Conservation (phyloP, 1,140 invertebrate species). For the Lineus longissimus region DNA sequence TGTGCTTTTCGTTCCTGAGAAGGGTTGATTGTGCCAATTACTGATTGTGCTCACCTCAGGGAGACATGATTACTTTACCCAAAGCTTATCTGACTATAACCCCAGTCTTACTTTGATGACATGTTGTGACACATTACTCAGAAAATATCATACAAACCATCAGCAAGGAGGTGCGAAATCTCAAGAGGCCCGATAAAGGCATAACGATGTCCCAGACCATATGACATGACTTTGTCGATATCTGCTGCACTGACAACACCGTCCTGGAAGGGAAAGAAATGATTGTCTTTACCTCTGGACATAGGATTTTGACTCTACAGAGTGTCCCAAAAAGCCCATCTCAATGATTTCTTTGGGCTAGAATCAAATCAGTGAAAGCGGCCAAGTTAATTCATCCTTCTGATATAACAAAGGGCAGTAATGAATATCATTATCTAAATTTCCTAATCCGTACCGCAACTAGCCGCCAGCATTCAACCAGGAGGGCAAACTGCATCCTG, state of each 20-base stretch:
- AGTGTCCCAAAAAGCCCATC: too few relatives aligned
- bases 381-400: not conserved
- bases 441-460: constrained; percentile 56
- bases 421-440: not conserved
- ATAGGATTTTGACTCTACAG: too few relatives aligned
- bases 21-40: too few relatives aligned
- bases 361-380: not conserved
- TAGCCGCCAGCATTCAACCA: constrained; percentile 88
- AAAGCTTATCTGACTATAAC: not conserved
- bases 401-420: not conserved
- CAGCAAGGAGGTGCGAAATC: constrained; percentile 89
- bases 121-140: not conserved
- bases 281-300: too few relatives aligned
- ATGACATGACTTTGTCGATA: constrained; percentile 87
- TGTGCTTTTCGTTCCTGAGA: too few relatives aligned
- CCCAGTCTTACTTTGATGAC: too few relatives aligned
- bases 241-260: constrained; percentile 81
- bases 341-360: too few relatives aligned
- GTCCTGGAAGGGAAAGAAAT: constrained; percentile 28
- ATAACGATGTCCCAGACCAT: constrained; percentile 91
- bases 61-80: not conserved
- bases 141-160: constrained; percentile 26
- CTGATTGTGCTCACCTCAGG: too few relatives aligned
- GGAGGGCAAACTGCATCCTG: constrained; percentile 90
- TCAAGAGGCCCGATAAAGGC: constrained; percentile 91